Percentiles rank a stretch among this genome's conserved stretches.
Evolutionary conservation across 1,140 invertebrate genomes (phyloP).

Genomic region (Zophobas morio): DNA sequence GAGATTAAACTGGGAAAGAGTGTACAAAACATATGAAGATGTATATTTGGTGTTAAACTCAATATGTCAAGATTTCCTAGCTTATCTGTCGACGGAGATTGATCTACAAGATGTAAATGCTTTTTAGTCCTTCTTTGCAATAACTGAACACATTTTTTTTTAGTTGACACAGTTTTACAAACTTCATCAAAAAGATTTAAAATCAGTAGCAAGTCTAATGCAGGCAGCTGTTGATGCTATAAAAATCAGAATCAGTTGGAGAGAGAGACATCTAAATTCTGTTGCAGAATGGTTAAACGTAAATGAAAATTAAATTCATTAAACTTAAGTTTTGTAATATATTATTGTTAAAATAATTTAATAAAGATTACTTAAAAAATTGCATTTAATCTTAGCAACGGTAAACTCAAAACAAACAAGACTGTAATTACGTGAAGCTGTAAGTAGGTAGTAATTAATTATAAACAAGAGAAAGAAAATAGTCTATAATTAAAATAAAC

Average conservation of each 20-base stretch:
- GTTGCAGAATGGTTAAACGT: slow-evolving; percentile 60
- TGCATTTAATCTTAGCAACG: not conserved
- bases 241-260: slow-evolving; percentile 62
- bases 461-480: slow-evolving; percentile 6
- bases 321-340: slow-evolving; percentile 24
- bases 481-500: slow-evolving; percentile 21
- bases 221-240: slow-evolving; percentile 62
- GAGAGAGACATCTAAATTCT: slow-evolving; percentile 58
- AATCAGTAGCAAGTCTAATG: slow-evolving; percentile 57
- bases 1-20: slow-evolving; percentile 62
- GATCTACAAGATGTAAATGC: slow-evolving; percentile 64
- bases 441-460: slow-evolving; percentile 15
- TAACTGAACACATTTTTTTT: slow-evolving; percentile 38
- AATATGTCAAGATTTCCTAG: slow-evolving; percentile 63
- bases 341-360: slow-evolving; percentile 16
- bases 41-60: slow-evolving; percentile 60
- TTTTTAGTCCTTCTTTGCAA: slow-evolving; percentile 4
- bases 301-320: slow-evolving; percentile 45
- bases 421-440: not conserved
- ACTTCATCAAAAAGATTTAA: slow-evolving; percentile 60
- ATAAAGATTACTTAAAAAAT: slow-evolving; percentile 14
- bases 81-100: slow-evolving; percentile 60
- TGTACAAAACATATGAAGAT: slow-evolving; percentile 60
- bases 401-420: not conserved
- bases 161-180: slow-evolving; percentile 62